Percentiles rank a stretch among this genome's conserved stretches.
phyloP scores from a whole-genome alignment of 2,888 invertebrate species.

The Silvanus unidentatus region DNA sequence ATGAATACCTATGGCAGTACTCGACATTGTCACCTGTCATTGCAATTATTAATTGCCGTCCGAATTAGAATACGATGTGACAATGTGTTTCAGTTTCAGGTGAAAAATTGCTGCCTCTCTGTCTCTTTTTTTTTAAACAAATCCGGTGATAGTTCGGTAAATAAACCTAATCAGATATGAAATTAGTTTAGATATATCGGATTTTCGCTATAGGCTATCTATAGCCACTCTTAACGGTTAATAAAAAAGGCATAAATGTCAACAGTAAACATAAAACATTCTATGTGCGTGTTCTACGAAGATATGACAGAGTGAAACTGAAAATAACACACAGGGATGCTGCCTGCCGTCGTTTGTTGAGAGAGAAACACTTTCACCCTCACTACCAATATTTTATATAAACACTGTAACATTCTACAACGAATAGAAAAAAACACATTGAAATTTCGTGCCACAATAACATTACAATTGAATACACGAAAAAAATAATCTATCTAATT shows the following conservation, averaged over 20 bases:
- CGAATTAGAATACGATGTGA: conserved; percentile 3
- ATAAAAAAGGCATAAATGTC: conserved; percentile 45
- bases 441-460: conserved; percentile 7
- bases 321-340: neutral
- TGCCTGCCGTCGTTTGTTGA: too few relatives aligned
- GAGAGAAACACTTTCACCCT: too few relatives aligned
- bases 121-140: too few relatives aligned
- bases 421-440: conserved; percentile 6
- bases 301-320: conserved; percentile 36
- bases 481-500: too few relatives aligned
- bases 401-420: conserved; percentile 7
- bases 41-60: conserved; percentile 24
- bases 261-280: conserved; percentile 39
- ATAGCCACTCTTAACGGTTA: conserved; percentile 40
- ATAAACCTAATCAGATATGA: conserved; percentile 12
- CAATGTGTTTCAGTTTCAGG: neutral
- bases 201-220: conserved; percentile 34
- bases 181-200: conserved; percentile 30
- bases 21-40: conserved; percentile 30
- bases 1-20: conserved; percentile 27
- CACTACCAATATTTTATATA: too few relatives aligned
- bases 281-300: conserved; percentile 40
- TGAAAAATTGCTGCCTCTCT: too few relatives aligned
- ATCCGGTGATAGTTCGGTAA: too few relatives aligned
- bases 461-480: neutral